Conservation (phyloP, 2,888 invertebrate genomes). For the Tachystola acroxantha region DNA sequence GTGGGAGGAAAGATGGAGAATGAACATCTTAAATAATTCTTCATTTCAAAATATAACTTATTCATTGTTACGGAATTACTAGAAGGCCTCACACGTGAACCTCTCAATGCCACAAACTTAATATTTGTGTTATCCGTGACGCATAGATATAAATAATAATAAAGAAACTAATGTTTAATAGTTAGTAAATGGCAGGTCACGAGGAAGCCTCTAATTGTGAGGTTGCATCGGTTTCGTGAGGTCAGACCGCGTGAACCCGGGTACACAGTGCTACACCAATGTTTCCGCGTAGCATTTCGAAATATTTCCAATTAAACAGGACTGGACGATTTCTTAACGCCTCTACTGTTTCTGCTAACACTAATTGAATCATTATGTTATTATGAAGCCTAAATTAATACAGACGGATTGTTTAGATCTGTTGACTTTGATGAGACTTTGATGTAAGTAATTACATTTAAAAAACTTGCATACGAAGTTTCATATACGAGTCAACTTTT, state of each 20-base stretch:
- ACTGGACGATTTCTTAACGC: slow-evolving; percentile 7
- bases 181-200: slow-evolving; percentile 12
- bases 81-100: slow-evolving; percentile 3
- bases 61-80: background rate
- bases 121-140: background rate
- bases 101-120: slow-evolving; percentile 1
- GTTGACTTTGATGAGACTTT: no score
- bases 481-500: no score
- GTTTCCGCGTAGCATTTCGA: slow-evolving; percentile 13
- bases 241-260: slow-evolving; percentile 11
- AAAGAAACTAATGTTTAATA: slow-evolving; percentile 6
- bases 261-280: background rate
- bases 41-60: background rate
- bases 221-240: slow-evolving; percentile 12
- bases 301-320: slow-evolving; percentile 10
- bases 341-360: background rate
- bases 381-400: no score
- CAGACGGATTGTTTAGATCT: no score
- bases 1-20: no score
- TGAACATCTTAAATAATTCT: background rate
- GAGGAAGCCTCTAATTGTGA: slow-evolving; percentile 10
- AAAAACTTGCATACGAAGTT: no score
- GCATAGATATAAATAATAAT: background rate
- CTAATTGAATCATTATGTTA: no score
- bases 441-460: no score